Evolutionary conservation across 2,888 invertebrate species (phyloP), one percentile per base, ranked within the genome.

Genomic region (Trichogramma evanescens): DNA sequence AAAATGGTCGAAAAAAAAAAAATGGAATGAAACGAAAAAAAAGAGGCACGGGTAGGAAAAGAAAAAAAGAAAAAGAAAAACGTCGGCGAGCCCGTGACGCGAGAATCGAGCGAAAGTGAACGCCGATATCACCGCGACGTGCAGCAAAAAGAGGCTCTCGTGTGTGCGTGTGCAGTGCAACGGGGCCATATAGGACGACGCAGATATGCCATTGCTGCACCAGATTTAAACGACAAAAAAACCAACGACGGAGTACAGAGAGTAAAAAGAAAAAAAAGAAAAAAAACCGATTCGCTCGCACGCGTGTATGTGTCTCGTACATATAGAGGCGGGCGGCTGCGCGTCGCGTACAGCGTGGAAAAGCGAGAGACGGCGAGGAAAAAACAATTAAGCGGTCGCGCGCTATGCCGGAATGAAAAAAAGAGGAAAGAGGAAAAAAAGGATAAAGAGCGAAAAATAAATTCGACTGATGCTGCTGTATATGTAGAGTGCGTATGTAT

Each of bases 51-150:
- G 26, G 26, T 26, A 26, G 26, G 4, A 43, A 44, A 48, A 39
- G 41, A 6, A 9, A 51, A 51, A 59, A 13, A 50, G 6, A 58
- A 50, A 54, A 46, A 42, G 10, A 5, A 51, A 46, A 8, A 46
- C 9, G 6, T 5, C 9, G 10, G 10, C 9, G 10, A 8, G 46
- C 46, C 5, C 46, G 46, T 46, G 46, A 5, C 9, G 8, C 5
- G 51, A 49, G 59, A 58, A 60, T 62, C 58, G 63, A 61, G 63
- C 48, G 63, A 63, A 63, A 63, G 63, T 61, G 63, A 63, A 56
- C 53, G 63, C 5, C 9, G 5, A 13, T 5, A 38, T 26, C 26
- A 26, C 26, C 26, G 26, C 26, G 26, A 26, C 26, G 26, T 26
- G 26, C 26, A 26, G 26, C 26, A 26, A 26, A 26, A n/a, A 57